Evolutionary conservation across 2,888 invertebrate species (phyloP).

Genomic region (Amphipyra berbera): DNA sequence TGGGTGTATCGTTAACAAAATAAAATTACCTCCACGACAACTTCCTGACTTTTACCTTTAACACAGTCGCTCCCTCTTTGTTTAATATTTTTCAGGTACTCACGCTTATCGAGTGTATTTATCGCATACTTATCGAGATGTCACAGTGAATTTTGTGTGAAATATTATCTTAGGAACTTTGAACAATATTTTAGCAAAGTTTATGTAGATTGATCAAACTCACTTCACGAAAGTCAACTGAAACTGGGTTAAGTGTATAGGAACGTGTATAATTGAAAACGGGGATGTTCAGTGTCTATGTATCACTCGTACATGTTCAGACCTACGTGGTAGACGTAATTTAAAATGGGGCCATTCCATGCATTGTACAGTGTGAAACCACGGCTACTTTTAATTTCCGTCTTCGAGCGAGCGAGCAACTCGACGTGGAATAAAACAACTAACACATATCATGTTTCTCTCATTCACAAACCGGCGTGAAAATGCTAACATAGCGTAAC

Average conservation of each 20-base stretch:
- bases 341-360: slow-evolving; percentile 37
- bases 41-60: slow-evolving; percentile 42
- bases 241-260: slow-evolving; percentile 48
- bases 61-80: slow-evolving; percentile 11
- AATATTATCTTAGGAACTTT: slow-evolving; percentile 45
- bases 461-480: slow-evolving; percentile 50
- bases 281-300: slow-evolving; percentile 23
- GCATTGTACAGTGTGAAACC: slow-evolving; percentile 46
- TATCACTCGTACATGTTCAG: slow-evolving; percentile 9
- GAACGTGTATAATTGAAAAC: slow-evolving; percentile 41
- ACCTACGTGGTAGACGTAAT: slow-evolving; percentile 26
- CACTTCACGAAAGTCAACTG: slow-evolving; percentile 42
- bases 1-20: slow-evolving; percentile 46
- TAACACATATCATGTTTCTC: slow-evolving; percentile 45
- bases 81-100: slow-evolving; percentile 36
- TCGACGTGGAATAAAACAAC: slow-evolving; percentile 45
- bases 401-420: slow-evolving; percentile 39
- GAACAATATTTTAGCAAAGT: slow-evolving; percentile 54
- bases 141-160: slow-evolving; percentile 34
- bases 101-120: slow-evolving; percentile 27
- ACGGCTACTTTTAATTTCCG: slow-evolving; percentile 57
- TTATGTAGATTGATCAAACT: slow-evolving; percentile 56
- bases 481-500: slow-evolving; percentile 50
- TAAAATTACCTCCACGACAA: slow-evolving; percentile 55
- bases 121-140: slow-evolving; percentile 30